phyloP scores from a whole-genome alignment of 2,113 vertebrate genomes.

The Siniperca knerii region DNA sequence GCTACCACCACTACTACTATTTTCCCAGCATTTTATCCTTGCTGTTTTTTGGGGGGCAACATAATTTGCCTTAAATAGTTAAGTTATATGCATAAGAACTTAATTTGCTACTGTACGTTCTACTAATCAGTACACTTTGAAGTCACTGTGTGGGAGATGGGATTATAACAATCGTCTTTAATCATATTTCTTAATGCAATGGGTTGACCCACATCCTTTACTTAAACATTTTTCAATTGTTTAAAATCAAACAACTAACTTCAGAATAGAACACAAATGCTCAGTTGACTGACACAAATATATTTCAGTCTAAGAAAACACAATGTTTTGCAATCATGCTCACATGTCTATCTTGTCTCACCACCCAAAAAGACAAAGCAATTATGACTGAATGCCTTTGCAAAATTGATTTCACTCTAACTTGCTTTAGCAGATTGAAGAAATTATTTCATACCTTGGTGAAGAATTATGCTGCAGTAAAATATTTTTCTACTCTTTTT shows the following conservation, averaged over 20 bases:
- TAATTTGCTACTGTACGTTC: slow-evolving; percentile 6
- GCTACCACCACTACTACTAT: neutral
- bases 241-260: slow-evolving; percentile 18
- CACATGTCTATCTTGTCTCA: neutral
- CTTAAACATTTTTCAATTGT: slow-evolving; percentile 27
- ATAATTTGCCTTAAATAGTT: neutral
- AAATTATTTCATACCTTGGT: slow-evolving; percentile 6
- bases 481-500: neutral
- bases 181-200: slow-evolving; percentile 13
- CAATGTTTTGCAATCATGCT: slow-evolving; percentile 12
- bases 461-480: neutral
- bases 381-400: neutral
- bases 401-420: slow-evolving; percentile 13
- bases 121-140: slow-evolving; percentile 39
- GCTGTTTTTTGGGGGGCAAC: neutral
- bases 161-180: slow-evolving; percentile 36
- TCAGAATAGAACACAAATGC: slow-evolving; percentile 20
- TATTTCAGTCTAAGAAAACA: slow-evolving; percentile 14
- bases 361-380: neutral
- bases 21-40: neutral
- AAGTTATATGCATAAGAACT: neutral
- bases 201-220: neutral
- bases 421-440: slow-evolving; percentile 2
- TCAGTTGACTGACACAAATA: slow-evolving; percentile 8
- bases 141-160: slow-evolving; percentile 32